Evolutionary conservation across 2,113 vertebrate genomes (phyloP).

Genomic region (Turnix velox): DNA sequence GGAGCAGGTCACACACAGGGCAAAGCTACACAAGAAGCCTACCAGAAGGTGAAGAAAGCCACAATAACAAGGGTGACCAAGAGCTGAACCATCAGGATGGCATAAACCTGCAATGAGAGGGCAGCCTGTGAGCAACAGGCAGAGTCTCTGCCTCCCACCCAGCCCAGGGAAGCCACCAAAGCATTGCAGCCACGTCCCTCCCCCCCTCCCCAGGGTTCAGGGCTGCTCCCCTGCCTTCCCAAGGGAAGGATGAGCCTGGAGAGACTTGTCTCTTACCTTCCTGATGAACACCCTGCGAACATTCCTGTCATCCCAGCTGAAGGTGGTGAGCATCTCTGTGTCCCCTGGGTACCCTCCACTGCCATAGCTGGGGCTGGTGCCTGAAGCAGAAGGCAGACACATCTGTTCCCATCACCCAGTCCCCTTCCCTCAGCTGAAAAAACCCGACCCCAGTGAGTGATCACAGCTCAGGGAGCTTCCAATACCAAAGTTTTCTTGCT

Average conservation of each 20-base stretch:
- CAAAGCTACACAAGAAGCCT: constrained; percentile 20
- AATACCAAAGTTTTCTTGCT: background rate
- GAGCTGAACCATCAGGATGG: constrained; percentile 87
- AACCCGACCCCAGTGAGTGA: rapidly evolving
- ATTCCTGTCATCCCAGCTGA: constrained; percentile 86
- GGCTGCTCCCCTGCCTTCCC: background rate
- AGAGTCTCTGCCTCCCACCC: background rate
- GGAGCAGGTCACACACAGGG: background rate
- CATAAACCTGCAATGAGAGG: constrained; percentile 79
- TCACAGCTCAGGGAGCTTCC: background rate
- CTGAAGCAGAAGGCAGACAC: constrained; percentile 36
- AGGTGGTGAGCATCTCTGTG: constrained; percentile 84
- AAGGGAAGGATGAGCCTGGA: background rate
- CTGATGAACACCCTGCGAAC: constrained; percentile 88
- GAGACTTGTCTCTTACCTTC: constrained; percentile 75
- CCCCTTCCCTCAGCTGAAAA: background rate
- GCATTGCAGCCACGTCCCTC: background rate
- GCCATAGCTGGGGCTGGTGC: constrained; percentile 76
- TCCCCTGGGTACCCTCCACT: constrained; percentile 67
- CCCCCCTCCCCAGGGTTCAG: background rate
- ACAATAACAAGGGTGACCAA: constrained; percentile 84
- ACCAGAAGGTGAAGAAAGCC: constrained; percentile 93
- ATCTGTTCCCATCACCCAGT: background rate
- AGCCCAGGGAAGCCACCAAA: background rate
- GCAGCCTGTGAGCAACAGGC: rapidly evolving